Evolutionary conservation across 2,113 vertebrate genomes (phyloP), one percentile per base, ranked within the genome.

Genomic region (Rhegmatorhina hoffmannsi): DNA sequence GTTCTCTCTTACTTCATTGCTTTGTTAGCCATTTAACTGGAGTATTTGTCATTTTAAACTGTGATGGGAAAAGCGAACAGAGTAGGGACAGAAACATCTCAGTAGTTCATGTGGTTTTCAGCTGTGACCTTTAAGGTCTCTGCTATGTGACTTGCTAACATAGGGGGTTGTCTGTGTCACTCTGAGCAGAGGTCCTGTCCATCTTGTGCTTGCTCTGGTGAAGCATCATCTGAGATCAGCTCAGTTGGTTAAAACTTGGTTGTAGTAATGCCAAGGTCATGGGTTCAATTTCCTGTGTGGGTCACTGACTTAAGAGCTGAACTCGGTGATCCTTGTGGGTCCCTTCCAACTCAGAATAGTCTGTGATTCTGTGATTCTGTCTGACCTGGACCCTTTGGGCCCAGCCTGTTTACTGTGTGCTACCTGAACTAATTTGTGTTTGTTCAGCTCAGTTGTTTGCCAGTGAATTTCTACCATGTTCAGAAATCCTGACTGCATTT

Each of bases 111-210:
- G 59, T 56, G 28, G 36, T 44, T 95, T 92, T 91, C 21, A 63
- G 9, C 44, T 72, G 46, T 84, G 68, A 66, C 18, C 17, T 89
- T 69, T 28, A 44, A 83, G 46, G 46, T 43, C 29, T 86, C 33
- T 59, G 33, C 7, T 17, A 46, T 23, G 21, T 73, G 62, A 94
- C 73, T 49, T 49, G 40, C 34, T 64, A 24, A 31, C 10, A 2
- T 4, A 70, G 43, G 20, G 21, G 55, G 43, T 72, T 94, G 43
- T 38, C 47, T 2, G 1, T 81, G 52, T 18, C 0, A 0, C 55
- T 89, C 43, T 78, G 36, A 75, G 18, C 47, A 82, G 28, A 33
- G 34, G 13, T 34, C 29, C 11, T 75, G 0, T 16, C 81, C 46
- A 31, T 68, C 44, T 78, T 50, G 9, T 58, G 13, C 33, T 77